These are phyloP conservation scores for Sebastes oblongus DNA, from an alignment of 2,797 vertebrate species.

Conservation along the genomic window DNA sequence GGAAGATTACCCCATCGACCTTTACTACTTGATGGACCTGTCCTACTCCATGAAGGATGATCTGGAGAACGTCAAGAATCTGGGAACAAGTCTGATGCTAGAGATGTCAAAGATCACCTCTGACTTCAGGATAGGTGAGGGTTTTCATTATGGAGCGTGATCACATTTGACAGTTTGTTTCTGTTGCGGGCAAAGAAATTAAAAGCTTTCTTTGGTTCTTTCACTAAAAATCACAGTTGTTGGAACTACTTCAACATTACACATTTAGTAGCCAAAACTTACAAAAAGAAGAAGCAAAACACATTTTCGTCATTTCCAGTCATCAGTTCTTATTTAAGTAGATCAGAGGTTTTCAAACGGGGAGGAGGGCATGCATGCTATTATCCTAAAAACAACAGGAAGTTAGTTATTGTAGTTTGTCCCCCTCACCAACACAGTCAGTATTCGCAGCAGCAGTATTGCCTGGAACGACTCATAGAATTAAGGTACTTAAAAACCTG, in stretches of 20 bases:
- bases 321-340: not conserved
- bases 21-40: constrained; percentile 99
- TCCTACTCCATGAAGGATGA: constrained; percentile 99
- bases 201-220: not conserved
- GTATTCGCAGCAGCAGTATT: not conserved
- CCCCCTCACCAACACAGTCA: not conserved
- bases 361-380: too few relatives aligned
- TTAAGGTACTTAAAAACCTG: not conserved
- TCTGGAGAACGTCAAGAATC: constrained; percentile 96
- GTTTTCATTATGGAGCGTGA: not conserved
- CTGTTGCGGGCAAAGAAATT: not conserved
- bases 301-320: not conserved
- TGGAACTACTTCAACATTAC: not conserved
- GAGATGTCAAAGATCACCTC: constrained; percentile 95
- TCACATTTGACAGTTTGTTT: not conserved
- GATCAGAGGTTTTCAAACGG: not conserved
- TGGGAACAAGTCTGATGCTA: constrained; percentile 91
- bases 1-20: constrained; percentile 97
- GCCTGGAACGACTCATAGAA: not conserved
- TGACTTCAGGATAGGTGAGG: constrained; percentile 94
- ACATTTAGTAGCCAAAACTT: not conserved
- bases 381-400: too few relatives aligned
- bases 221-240: not conserved
- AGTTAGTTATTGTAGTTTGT: too few relatives aligned
- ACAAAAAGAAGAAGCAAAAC: not conserved